Evolutionary conservation across 2,888 invertebrate genomes (phyloP).

Genomic region (Euzetes globulus): DNA sequence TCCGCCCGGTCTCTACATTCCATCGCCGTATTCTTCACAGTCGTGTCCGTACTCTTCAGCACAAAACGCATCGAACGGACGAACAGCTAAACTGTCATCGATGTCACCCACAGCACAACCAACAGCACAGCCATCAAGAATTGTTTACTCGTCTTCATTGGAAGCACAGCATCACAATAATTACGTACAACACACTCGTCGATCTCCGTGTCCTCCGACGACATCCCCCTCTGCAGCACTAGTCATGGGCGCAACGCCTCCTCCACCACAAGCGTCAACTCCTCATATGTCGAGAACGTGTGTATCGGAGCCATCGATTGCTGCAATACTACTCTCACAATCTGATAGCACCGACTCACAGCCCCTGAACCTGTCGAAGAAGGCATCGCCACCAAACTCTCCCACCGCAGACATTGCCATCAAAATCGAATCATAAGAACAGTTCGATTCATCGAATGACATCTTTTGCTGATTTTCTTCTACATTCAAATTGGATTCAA

Average conservation of each 20-base stretch:
- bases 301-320: constrained; percentile 29
- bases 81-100: constrained; percentile 26
- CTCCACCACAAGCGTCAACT: constrained; percentile 27
- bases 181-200: constrained; percentile 30
- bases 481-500: constrained; percentile 21
- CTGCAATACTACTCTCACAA: constrained; percentile 35
- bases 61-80: background rate
- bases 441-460: background rate
- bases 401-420: constrained; percentile 26
- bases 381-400: constrained; percentile 45
- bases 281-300: constrained; percentile 16
- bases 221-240: constrained; percentile 19
- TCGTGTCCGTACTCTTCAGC: constrained; percentile 34
- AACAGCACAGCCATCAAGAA: constrained; percentile 33
- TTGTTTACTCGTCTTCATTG: constrained; percentile 33
- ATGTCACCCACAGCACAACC: constrained; percentile 31
- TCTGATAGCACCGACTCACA: constrained; percentile 37
- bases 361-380: constrained; percentile 81
- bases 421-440: constrained; percentile 24
- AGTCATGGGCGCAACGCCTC: constrained; percentile 9
- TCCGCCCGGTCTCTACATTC: constrained; percentile 42
- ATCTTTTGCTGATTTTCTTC: background rate
- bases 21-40: constrained; percentile 33
- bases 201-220: constrained; percentile 33
- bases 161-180: constrained; percentile 27